These are phyloP conservation scores for Motacilla tschutschensis DNA, from an alignment of 2,113 vertebrate species.

Conservation along the genomic window DNA sequence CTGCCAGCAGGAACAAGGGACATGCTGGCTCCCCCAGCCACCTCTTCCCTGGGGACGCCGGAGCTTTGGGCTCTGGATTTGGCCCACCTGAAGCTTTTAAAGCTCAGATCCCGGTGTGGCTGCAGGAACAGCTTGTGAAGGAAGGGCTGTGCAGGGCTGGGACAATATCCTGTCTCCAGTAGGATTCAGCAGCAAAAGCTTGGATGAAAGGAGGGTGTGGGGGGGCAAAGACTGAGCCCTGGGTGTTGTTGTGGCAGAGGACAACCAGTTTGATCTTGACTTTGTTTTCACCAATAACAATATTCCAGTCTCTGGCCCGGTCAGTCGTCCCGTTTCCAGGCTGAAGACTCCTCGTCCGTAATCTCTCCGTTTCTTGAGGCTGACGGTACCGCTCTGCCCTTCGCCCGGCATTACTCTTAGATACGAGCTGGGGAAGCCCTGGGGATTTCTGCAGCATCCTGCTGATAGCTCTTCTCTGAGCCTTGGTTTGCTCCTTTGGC, in stretches of 20 bases:
- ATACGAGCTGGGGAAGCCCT: background rate
- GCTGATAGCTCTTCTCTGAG: background rate
- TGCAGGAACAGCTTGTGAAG: background rate
- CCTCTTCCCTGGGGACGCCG: background rate
- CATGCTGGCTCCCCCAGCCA: accelerated
- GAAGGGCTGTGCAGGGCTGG: background rate
- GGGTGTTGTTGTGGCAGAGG: background rate
- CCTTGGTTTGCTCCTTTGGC: background rate
- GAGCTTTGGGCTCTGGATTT: background rate
- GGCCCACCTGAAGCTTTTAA: background rate
- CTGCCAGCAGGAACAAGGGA: background rate
- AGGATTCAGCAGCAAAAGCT: background rate
- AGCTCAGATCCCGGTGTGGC: accelerated
- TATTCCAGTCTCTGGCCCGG: background rate
- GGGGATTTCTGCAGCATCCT: background rate
- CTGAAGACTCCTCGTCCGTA: background rate
- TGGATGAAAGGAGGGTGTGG: background rate
- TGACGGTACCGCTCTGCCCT: background rate
- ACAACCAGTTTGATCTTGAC: background rate
- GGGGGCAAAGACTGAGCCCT: background rate
- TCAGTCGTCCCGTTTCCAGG: background rate
- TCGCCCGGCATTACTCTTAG: background rate
- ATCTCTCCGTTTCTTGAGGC: slow-evolving; percentile 1
- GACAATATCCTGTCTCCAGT: background rate
- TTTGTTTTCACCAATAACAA: background rate